Base-by-base conservation (phyloP, 2,113 vertebrate species). In the Ploceus nigricollis region DNA sequence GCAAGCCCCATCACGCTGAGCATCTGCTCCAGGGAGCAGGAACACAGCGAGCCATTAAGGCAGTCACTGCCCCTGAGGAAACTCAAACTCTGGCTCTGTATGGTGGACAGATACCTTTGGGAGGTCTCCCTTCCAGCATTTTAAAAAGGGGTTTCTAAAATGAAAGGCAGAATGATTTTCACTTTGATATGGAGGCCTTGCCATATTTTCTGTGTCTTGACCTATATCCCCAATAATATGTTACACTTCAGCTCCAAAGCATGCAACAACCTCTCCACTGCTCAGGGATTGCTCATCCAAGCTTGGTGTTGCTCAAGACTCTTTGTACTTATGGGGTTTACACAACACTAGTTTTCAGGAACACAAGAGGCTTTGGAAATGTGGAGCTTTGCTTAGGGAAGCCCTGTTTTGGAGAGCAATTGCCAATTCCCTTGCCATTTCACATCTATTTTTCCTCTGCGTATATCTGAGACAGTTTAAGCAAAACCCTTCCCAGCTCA, bases 1-100 rank as follows among this genome's bases (percentile, higher is more conserved):
- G 57, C 93, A 90, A 92, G 80, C 72, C 88, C 28, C 72, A 87
- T 93, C 90, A 89, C 0, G 44, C 88, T 92, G 48, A 96, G 56
- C 75, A 80, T 92, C 85, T 81, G 77, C 69, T 89, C 76, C 37
- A 77, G 54, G 87, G 61, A 68, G 60, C 72, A 75, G 56, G 60
- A 73, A 68, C 77, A 57, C 42, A 92, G 33, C 0, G 0, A 70
- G 73, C n/a, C 6, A 10, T 66, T 54, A 86, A 47, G 17, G n/a
- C 76, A 71, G 80, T 51, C 48, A 31, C 23, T 63, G 60, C 60
- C 65, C 4, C 8, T 73, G 72, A 83, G 54, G 63, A 93, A 93
- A 87, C 15, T 65, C 57, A 33, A 28, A 77, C 51, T 80, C 58
- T 21, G 58, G 21, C 31, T 72, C 7, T 0, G 0, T 11, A 31